Conservation (phyloP, 2,888 invertebrate genomes). For the Zaprionus obscuricornis region DNA sequence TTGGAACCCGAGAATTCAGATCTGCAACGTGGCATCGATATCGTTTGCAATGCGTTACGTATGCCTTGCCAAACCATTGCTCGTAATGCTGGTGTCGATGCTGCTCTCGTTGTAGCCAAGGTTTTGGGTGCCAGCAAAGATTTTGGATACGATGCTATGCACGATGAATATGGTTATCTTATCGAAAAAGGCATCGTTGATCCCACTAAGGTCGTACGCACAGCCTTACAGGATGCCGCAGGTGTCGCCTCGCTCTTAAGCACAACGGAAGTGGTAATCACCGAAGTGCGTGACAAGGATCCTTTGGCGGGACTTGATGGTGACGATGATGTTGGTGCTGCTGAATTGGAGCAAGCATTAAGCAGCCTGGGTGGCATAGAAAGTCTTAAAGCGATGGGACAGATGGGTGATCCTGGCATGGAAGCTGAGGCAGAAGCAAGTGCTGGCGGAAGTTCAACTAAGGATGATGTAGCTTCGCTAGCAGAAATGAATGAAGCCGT, state of each 20-base stretch:
- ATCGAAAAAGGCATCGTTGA: slow-evolving; percentile 96
- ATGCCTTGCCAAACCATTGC: slow-evolving; percentile 96
- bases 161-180: slow-evolving; percentile 93
- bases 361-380: slow-evolving; percentile 88
- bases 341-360: slow-evolving; percentile 41
- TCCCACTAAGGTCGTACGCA: slow-evolving; percentile 95
- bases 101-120: slow-evolving; percentile 95
- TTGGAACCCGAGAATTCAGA: slow-evolving; percentile 84
- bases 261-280: slow-evolving; percentile 98
- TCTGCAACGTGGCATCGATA: slow-evolving; percentile 87
- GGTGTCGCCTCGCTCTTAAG: slow-evolving; percentile 97
- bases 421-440: too few relatives aligned
- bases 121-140: slow-evolving; percentile 90
- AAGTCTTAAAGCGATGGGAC: slow-evolving; percentile 86
- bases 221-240: slow-evolving; percentile 96
- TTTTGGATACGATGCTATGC: slow-evolving; percentile 94
- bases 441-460: too few relatives aligned
- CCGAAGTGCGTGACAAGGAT: slow-evolving; percentile 95
- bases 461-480: slow-evolving; percentile 16
- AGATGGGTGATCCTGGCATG: slow-evolving; percentile 54
- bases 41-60: slow-evolving; percentile 91
- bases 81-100: slow-evolving; percentile 95
- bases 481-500: slow-evolving; percentile 60
- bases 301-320: slow-evolving; percentile 86
- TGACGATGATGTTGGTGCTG: slow-evolving; percentile 84